Base-by-base conservation (phyloP, 2,113 vertebrate species). In the Brienomyrus brachyistius region DNA sequence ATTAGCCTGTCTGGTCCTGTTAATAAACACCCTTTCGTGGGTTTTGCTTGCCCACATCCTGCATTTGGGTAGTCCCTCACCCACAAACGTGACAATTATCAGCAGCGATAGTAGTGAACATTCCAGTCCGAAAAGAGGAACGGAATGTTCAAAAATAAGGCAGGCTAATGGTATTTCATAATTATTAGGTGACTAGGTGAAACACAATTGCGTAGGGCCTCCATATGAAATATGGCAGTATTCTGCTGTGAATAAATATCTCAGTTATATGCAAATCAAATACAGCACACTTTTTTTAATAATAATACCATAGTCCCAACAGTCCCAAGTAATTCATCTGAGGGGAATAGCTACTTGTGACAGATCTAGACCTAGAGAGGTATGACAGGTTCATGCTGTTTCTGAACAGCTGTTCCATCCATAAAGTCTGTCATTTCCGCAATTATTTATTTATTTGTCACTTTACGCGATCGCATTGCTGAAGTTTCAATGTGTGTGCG, bases 401-500 rank as follows among this genome's bases (percentile, higher is more conserved):
- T 59, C 74, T 43, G 21, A 74, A 88, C 70, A 82, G 86, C 86
- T 90, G 89, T 62, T 87, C 19, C 40, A 31, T 82, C 86, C 86
- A 47, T 51, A 88, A 70, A 47, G 66, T 48, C 51, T 62, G 89
- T 47, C 50, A 86, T 52, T 86, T 86, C 47, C 5, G 11, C 21
- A 54, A 47, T 89, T 59, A 43, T 89, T 85, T 56, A 87, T 86
- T 90, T 90, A 74, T 86, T 59, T 74, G 27, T n/a, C 83, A 50
- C 23, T 23, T 6, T 47, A 74, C 27, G 23, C 35, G 15, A 62
- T 27, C 27, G 11, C 47, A 17, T 31, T 80, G 45, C 21, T 21
- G 48, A 90, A 74, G 83, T 50, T 86, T 3, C 27, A 52, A 40
- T 40, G 85, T 21, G n/a, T 86, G 23, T 50, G 83, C 10, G 10